Percentiles rank a stretch among this genome's conserved stretches.
Conservation (phyloP, 2,888 invertebrate genomes). For the Cacoxenus indagator region DNA sequence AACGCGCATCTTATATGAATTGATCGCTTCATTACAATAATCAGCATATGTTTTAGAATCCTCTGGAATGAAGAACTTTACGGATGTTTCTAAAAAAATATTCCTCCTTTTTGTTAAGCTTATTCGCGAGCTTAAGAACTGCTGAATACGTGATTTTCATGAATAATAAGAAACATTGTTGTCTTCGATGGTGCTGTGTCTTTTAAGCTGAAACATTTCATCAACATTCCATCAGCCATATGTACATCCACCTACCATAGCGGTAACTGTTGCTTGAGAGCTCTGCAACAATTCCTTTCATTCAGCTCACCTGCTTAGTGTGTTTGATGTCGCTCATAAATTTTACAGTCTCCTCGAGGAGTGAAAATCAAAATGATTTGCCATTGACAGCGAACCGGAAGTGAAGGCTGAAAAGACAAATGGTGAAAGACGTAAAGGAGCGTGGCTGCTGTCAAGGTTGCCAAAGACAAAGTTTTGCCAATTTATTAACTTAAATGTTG, state of each 20-base stretch:
- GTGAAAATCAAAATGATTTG: constrained; percentile 51
- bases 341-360: not conserved
- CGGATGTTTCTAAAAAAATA: too few species aligned
- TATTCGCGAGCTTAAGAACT: not conserved
- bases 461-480: constrained; percentile 17
- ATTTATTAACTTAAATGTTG: constrained; percentile 14
- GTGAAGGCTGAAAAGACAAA: not conserved
- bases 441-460: constrained; percentile 1
- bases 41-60: too few species aligned
- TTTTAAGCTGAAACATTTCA: not conserved
- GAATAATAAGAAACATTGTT: not conserved
- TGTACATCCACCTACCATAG: not conserved
- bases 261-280: not conserved
- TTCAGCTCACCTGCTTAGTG: not conserved
- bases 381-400: constrained; percentile 33
- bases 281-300: not conserved
- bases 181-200: not conserved
- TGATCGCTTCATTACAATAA: too few species aligned
- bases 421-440: not conserved
- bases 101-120: not conserved
- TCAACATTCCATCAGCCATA: not conserved
- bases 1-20: too few species aligned
- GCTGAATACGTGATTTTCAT: not conserved
- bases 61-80: too few species aligned
- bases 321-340: constrained; percentile 16